A percentile compares a stretch with the other conserved stretches of the same genome.
Evolutionary conservation across 2,797 vertebrate species (phyloP).

Genomic region (Sphaeramia orbicularis): DNA sequence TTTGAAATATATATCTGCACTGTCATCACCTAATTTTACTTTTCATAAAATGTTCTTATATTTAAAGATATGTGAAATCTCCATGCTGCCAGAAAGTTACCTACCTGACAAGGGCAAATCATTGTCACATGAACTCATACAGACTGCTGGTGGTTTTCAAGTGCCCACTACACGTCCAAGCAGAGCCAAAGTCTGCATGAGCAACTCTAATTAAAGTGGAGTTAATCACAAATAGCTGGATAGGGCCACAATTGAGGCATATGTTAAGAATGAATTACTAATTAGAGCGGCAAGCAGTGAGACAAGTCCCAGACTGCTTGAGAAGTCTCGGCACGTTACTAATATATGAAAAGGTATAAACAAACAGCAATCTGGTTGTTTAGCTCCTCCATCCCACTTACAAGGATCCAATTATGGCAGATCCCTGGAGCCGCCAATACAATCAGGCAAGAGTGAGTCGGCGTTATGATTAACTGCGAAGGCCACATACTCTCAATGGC

Average conservation of each 20-base stretch:
- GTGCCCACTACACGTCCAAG: slow-evolving; percentile 74
- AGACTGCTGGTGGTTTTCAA: slow-evolving; percentile 64
- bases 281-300: slow-evolving; percentile 86
- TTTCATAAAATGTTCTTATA: not conserved
- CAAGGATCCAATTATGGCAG: slow-evolving; percentile 92
- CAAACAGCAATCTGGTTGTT: slow-evolving; percentile 92
- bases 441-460: slow-evolving; percentile 87
- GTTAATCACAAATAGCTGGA: slow-evolving; percentile 89
- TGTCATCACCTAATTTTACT: slow-evolving; percentile 16
- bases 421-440: slow-evolving; percentile 89
- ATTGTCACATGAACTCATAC: slow-evolving; percentile 66
- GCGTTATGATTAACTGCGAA: slow-evolving; percentile 88
- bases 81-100: slow-evolving; percentile 42
- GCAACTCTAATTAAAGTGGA: slow-evolving; percentile 88
- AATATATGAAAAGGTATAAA: slow-evolving; percentile 92
- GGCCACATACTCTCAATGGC: slow-evolving; percentile 83
- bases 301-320: slow-evolving; percentile 87
- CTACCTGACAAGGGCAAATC: slow-evolving; percentile 61
- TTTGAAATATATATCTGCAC: not conserved
- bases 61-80: slow-evolving; percentile 34
- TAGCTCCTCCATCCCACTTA: slow-evolving; percentile 91
- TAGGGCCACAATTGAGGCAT: slow-evolving; percentile 89
- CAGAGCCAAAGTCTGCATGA: slow-evolving; percentile 80
- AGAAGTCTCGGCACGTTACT: slow-evolving; percentile 89
- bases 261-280: slow-evolving; percentile 91